Base-by-base conservation (phyloP, 2,888 invertebrate genomes). In the Noctua janthe region DNA sequence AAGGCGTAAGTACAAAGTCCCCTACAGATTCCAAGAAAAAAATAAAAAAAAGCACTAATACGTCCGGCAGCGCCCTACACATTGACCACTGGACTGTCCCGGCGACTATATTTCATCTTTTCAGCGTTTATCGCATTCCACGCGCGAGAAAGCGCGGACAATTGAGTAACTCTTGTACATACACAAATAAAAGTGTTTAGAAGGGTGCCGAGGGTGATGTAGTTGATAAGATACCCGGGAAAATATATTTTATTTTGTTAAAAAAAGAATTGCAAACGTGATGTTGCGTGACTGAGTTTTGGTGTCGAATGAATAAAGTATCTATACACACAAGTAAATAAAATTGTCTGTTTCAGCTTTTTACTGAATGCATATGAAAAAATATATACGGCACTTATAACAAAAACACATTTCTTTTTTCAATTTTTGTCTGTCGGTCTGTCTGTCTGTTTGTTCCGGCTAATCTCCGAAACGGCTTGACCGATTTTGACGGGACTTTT, bases 41-140 rank as follows among this genome's bases (percentile, higher is more conserved):
- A 11, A 54, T 75, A 70, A 83, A 64, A 81, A 91, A 91, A 88
- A 91, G 79, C 81, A 87, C 86, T 87, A 88, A 83, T 87, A 81
- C 67, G 71, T 76, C 51, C 78, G 20, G 35, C 64, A 23, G 76
- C 66, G 79, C 82, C 86, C 82, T 82, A 79, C 75, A 81, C 91
- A 92, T 91, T 92, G 93, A 92, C 93, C 93, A 91, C 80, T 90
- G 91, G 91, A 88, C 91, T 92, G 92, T 91, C 91, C 91, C 91
- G 90, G 87, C 90, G 90, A 88, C 91, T 92, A 95, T 95, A 95
- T 94, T 94, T 95, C 95, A 95, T 95, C 94, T 94, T 95, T 95
- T 95, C 94, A 95, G 91, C 92, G 93, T 95, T 95, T 95, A 95
- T 96, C 94, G 90, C 93, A 92, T 91, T 92, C 91, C 91, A 93